These are phyloP conservation scores for Chydorus sphaericus DNA, from an alignment of 2,888 invertebrate genomes.

Conservation along the genomic window DNA sequence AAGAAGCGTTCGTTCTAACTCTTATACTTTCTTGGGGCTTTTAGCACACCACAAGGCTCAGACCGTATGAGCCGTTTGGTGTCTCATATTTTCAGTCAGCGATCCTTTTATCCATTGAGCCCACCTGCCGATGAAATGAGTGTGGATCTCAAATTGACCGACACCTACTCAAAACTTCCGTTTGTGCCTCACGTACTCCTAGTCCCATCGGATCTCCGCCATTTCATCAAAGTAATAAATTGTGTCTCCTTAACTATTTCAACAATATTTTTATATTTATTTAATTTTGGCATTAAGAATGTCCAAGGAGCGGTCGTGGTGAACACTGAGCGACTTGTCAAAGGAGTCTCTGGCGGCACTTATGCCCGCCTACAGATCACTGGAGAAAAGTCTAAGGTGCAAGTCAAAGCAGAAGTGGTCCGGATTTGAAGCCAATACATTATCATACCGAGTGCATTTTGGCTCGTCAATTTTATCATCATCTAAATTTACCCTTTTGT, in stretches of 20 bases:
- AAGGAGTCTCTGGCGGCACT: slow-evolving; percentile 57
- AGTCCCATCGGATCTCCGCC: slow-evolving; percentile 67
- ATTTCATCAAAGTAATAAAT: slow-evolving; percentile 54
- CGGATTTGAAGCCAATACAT: slow-evolving; percentile 12
- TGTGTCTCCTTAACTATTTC: neutral
- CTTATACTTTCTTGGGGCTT: no score
- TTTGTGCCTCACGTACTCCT: slow-evolving; percentile 65
- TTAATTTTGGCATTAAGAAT: slow-evolving; percentile 40
- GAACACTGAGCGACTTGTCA: slow-evolving; percentile 70
- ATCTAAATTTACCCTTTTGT: no score
- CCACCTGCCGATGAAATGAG: slow-evolving; percentile 50
- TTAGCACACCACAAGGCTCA: slow-evolving; percentile 31
- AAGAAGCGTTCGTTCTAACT: no score
- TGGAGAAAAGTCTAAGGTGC: slow-evolving; percentile 22
- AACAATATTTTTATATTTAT: neutral
- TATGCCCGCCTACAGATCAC: slow-evolving; percentile 52
- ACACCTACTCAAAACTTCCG: slow-evolving; percentile 52
- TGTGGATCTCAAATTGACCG: slow-evolving; percentile 55
- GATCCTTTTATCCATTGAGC: slow-evolving; percentile 65
- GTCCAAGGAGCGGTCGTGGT: slow-evolving; percentile 62
- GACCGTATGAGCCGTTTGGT: slow-evolving; percentile 64
- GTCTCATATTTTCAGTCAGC: slow-evolving; percentile 57
- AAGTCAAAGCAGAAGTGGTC: slow-evolving; percentile 21
- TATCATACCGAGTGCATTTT: no score
- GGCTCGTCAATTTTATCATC: no score